Evolutionary conservation across 2,113 vertebrate species (phyloP).

Genomic region (Corvus hawaiiensis): DNA sequence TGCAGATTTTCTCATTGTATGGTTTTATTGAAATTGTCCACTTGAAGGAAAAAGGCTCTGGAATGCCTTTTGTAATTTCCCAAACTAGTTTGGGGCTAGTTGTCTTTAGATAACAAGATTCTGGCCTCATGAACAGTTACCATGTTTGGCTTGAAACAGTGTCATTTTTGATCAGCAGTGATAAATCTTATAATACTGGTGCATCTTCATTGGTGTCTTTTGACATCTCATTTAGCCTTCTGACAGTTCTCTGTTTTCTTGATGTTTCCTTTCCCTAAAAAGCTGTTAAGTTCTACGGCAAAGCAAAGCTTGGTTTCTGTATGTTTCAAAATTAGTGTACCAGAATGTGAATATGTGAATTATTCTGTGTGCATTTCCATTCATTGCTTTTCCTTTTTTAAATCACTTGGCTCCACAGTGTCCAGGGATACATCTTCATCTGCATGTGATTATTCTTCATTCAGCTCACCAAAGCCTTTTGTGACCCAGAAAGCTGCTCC

Average conservation of each 20-base stretch:
- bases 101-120: background rate
- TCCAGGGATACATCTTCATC: constrained; percentile 30
- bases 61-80: background rate
- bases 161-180: background rate
- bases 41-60: background rate
- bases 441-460: background rate
- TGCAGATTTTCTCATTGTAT: background rate
- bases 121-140: background rate
- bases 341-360: background rate
- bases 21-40: background rate
- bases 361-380: background rate
- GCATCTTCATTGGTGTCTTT: background rate
- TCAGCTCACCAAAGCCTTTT: constrained; percentile 38
- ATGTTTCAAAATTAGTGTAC: background rate
- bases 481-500: constrained; percentile 38
- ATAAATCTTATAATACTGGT: background rate
- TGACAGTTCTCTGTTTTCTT: background rate
- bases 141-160: background rate
- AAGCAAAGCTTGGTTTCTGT: background rate
- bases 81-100: background rate
- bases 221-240: background rate
- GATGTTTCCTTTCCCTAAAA: background rate
- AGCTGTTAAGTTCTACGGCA: background rate
- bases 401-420: constrained; percentile 24
- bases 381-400: background rate